Evolutionary conservation across 2,113 vertebrate species (phyloP).

Genomic region (Platysternon megacephalum): DNA sequence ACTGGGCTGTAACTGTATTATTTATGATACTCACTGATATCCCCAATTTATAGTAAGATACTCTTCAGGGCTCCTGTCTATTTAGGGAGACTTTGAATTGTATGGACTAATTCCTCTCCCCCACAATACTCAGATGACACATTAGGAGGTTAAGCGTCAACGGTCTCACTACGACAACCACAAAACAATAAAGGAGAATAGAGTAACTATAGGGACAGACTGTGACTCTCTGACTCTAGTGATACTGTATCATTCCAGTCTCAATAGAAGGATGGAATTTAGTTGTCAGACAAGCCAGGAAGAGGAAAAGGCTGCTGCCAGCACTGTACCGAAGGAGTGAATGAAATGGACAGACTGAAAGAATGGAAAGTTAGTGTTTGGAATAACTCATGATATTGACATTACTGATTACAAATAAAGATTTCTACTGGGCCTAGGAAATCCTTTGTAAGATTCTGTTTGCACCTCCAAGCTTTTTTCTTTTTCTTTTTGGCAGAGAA

Average conservation of each 20-base stretch:
- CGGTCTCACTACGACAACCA: not conserved
- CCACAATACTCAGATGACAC: not conserved
- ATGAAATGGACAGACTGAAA: not conserved
- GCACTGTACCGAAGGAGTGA: not conserved
- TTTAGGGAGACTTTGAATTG: not conserved
- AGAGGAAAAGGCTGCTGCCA: not conserved
- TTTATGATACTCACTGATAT: not conserved
- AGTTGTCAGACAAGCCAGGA: not conserved
- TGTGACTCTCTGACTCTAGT: not conserved
- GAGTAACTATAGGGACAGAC: not conserved
- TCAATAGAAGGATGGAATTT: not conserved
- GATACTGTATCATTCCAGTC: not conserved
- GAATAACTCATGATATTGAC: not conserved
- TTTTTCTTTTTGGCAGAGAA: not conserved
- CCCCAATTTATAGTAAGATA: not conserved
- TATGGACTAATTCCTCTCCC: not conserved
- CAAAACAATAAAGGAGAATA: not conserved
- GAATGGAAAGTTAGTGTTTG: slow-evolving; percentile 2
- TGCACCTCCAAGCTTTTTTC: not conserved
- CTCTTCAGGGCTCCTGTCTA: not conserved
- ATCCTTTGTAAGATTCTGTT: not conserved
- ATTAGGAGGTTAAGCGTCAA: not conserved
- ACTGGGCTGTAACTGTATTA: not conserved
- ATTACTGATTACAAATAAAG: not conserved
- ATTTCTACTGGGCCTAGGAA: not conserved